phyloP scores from a whole-genome alignment of 2,888 invertebrate species.

The Plagodis dolabraria region DNA sequence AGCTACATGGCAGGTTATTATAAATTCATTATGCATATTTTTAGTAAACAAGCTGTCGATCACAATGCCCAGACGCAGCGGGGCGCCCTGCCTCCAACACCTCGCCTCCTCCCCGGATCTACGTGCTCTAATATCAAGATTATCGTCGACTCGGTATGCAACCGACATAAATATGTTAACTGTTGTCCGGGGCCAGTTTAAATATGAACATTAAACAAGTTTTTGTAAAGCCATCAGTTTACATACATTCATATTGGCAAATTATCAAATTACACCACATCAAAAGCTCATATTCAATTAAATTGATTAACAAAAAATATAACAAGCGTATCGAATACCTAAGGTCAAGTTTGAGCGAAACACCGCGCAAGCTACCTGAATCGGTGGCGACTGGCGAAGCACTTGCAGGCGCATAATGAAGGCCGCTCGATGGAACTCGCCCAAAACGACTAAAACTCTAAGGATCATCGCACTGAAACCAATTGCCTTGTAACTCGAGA shows the following conservation, averaged over 20 bases:
- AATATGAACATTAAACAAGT: conserved; percentile 60
- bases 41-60: conserved; percentile 85
- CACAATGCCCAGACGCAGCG: conserved; percentile 79
- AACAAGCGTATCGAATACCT: conserved; percentile 79
- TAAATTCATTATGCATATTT: conserved; percentile 85
- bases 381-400: conserved; percentile 50
- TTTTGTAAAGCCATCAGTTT: conserved; percentile 60
- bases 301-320: conserved; percentile 73
- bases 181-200: conserved; percentile 47
- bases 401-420: conserved; percentile 78
- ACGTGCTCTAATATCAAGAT: conserved; percentile 64
- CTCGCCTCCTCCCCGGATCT: conserved; percentile 60
- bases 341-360: conserved; percentile 76
- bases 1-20: conserved; percentile 72
- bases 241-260: conserved; percentile 68
- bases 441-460: conserved; percentile 73
- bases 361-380: conserved; percentile 73
- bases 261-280: conserved; percentile 79
- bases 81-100: conserved; percentile 75
- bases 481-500: conserved; percentile 56
- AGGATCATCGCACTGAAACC: conserved; percentile 79
- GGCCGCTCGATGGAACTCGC: conserved; percentile 72
- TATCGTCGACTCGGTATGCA: conserved; percentile 56
- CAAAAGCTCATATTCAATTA: conserved; percentile 73
- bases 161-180: conserved; percentile 40